Conservation (phyloP, 1,140 invertebrate species). For the Halictus rubicundus region DNA sequence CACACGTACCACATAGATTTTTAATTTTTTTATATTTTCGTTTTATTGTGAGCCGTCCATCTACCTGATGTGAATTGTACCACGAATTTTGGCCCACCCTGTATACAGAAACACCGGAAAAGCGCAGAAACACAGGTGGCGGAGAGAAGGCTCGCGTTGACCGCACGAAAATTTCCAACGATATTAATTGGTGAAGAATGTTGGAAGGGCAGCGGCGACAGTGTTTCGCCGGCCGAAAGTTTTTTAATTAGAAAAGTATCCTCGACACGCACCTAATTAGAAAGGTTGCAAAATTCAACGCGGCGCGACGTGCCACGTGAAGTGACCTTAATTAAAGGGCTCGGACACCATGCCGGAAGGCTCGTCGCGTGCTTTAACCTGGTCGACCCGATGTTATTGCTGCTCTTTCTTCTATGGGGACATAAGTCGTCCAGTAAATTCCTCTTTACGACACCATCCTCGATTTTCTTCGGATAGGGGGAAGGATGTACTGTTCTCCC, state of each 20-base stretch:
- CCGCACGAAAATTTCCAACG: not conserved
- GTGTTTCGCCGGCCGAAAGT: constrained; percentile 55
- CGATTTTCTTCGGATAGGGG: constrained; percentile 52
- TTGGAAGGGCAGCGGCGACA: not conserved
- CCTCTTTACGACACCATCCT: constrained; percentile 56
- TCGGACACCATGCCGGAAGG: constrained; percentile 18
- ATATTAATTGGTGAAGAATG: constrained; percentile 22
- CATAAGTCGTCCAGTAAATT: constrained; percentile 61
- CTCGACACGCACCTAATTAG: constrained; percentile 56
- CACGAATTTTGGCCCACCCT: not conserved
- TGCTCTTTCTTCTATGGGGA: constrained; percentile 32
- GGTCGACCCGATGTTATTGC: constrained; percentile 43
- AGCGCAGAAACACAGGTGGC: not conserved
- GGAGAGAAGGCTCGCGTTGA: no score
- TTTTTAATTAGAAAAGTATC: constrained; percentile 66
- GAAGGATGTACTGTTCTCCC: constrained; percentile 44
- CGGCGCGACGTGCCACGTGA: constrained; percentile 25
- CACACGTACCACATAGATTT: no score
- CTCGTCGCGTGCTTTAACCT: constrained; percentile 25
- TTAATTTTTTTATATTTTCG: no score
- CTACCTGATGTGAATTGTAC: no score
- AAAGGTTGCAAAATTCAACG: constrained; percentile 60
- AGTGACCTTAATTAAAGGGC: constrained; percentile 61
- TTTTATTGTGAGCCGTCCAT: no score
- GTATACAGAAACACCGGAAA: not conserved